Evolutionary conservation across 2,797 vertebrate species (phyloP).

Genomic region (Potorous gilbertii): DNA sequence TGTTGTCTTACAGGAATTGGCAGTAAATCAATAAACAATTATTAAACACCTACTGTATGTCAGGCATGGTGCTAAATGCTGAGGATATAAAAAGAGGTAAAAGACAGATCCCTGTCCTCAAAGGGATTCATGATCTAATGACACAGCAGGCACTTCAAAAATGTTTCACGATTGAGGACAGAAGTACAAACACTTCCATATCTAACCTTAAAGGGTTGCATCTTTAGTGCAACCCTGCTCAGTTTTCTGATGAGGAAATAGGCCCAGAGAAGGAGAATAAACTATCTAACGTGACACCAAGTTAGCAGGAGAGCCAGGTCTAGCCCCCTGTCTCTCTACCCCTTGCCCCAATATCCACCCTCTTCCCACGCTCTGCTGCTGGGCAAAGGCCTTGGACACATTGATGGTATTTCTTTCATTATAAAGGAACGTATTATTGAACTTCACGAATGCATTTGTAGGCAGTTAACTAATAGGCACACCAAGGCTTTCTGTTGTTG

Average conservation of each 20-base stretch:
- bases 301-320: not conserved
- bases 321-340: not conserved
- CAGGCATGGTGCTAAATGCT: not conserved
- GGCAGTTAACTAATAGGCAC: not conserved
- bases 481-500: not conserved
- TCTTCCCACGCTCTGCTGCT: not conserved
- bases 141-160: not conserved
- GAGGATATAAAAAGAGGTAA: not conserved
- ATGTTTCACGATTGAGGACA: not conserved
- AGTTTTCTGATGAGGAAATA: not conserved
- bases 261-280: not conserved
- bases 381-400: not conserved
- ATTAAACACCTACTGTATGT: not conserved
- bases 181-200: not conserved
- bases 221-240: not conserved
- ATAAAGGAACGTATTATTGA: not conserved
- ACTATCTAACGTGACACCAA: not conserved
- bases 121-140: not conserved
- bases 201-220: not conserved
- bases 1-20: too few relatives aligned
- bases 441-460: too few relatives aligned
- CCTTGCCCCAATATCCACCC: not conserved
- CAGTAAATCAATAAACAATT: not conserved
- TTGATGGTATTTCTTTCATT: not conserved
- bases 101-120: not conserved